Percentiles rank a stretch among this genome's conserved stretches.
Evolutionary conservation across 2,113 vertebrate species (phyloP).

Genomic region (Aphyosemion australe): DNA sequence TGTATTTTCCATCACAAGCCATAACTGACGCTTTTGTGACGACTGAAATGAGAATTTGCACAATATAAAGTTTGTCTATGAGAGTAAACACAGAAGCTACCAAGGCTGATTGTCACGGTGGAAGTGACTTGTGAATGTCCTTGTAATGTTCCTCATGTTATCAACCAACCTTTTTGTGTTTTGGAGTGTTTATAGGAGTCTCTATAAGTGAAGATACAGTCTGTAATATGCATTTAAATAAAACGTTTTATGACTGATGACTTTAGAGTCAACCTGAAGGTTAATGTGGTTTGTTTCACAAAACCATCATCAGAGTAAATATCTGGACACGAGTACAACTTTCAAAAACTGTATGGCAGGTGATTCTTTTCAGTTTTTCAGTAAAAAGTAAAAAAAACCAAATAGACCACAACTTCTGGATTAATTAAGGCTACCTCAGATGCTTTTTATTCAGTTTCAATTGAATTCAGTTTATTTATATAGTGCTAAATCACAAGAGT

Average conservation of each 20-base stretch:
- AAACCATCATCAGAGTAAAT: too few species aligned
- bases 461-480: too few species aligned
- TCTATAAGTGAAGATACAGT: not conserved
- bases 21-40: slow-evolving; percentile 2
- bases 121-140: not conserved
- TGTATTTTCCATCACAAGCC: slow-evolving; percentile 8
- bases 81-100: not conserved
- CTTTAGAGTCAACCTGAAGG: not conserved
- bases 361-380: too few species aligned
- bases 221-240: not conserved
- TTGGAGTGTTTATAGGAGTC: not conserved
- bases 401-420: too few species aligned
- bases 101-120: slow-evolving; percentile 1
- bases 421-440: too few species aligned
- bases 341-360: too few species aligned
- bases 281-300: too few species aligned
- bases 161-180: not conserved
- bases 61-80: slow-evolving; percentile 8
- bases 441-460: too few species aligned
- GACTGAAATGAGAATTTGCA: slow-evolving; percentile 4
- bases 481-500: too few species aligned
- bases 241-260: not conserved
- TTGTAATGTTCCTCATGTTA: not conserved
- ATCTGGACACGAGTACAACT: too few species aligned
- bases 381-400: too few species aligned